Evolutionary conservation across 2,888 invertebrate genomes (phyloP).

Genomic region (Odontocerum albicorne): DNA sequence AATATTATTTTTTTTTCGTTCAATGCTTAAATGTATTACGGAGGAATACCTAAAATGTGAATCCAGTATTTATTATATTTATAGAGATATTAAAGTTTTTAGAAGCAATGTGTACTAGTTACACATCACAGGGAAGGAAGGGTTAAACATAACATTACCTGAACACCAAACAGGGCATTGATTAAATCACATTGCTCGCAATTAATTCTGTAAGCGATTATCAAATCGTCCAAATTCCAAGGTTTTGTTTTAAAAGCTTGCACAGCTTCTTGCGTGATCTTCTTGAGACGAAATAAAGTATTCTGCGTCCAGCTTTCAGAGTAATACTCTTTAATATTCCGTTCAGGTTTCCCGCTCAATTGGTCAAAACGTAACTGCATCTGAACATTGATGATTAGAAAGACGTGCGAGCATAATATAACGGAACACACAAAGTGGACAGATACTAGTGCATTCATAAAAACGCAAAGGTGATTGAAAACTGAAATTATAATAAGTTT

Average conservation of each 20-base stretch:
- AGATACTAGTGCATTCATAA: not conserved
- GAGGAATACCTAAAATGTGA: too few species aligned
- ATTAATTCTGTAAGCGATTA: not conserved
- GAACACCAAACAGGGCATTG: not conserved
- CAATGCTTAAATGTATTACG: too few species aligned
- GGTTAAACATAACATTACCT: too few species aligned
- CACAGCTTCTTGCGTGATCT: not conserved
- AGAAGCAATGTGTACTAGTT: not conserved
- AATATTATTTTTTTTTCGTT: too few species aligned
- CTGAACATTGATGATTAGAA: not conserved
- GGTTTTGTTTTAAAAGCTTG: not conserved
- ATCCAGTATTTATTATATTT: too few species aligned
- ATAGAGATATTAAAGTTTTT: too few species aligned
- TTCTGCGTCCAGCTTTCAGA: too few species aligned
- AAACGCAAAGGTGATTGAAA: not conserved
- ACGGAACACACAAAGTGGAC: not conserved
- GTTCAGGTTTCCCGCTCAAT: too few species aligned
- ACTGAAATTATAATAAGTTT: too few species aligned
- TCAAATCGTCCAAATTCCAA: not conserved
- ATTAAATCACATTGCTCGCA: not conserved
- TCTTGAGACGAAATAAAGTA: not conserved
- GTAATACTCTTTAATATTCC: too few species aligned
- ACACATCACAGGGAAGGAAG: not conserved
- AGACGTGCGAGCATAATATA: not conserved
- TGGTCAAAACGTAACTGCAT: too few species aligned